A percentile compares a stretch with the other conserved stretches of the same genome.
These are phyloP conservation scores for Tachysurus vachellii DNA, from an alignment of 2,113 vertebrate genomes.

Conservation along the genomic window DNA sequence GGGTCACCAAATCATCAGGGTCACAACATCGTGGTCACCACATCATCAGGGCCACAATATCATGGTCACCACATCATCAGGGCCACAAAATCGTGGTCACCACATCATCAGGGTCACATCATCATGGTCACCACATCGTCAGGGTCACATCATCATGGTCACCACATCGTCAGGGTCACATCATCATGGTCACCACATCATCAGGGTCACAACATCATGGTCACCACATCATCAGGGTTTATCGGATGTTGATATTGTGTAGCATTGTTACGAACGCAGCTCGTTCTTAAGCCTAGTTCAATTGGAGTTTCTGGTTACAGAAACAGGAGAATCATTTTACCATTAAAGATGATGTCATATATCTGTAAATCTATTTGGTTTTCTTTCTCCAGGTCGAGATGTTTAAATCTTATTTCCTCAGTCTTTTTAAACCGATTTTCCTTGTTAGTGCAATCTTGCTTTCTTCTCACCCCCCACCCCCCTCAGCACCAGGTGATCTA, in stretches of 20 bases:
- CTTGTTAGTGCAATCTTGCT: slow-evolving; percentile 61
- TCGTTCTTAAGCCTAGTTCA: neutral
- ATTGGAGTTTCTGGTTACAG: neutral
- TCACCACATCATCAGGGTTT: neutral
- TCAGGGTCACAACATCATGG: too few relatives aligned
- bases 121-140: neutral
- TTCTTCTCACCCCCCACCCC: slow-evolving; percentile 46
- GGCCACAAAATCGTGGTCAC: too few relatives aligned
- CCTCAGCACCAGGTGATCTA: slow-evolving; percentile 68
- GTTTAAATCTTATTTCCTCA: slow-evolving; percentile 63
- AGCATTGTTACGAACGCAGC: neutral
- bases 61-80: neutral
- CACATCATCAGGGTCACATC: too few relatives aligned
- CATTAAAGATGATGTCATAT: slow-evolving; percentile 7
- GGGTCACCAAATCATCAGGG: neutral
- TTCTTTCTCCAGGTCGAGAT: slow-evolving; percentile 2
- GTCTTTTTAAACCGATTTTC: slow-evolving; percentile 17
- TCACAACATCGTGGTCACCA: too few relatives aligned
- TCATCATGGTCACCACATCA: too few relatives aligned
- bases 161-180: neutral
- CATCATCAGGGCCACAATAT: too few relatives aligned
- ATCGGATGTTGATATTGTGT: neutral
- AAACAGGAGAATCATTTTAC: slow-evolving; percentile 52
- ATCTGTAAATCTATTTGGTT: slow-evolving; percentile 2
- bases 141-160: too few relatives aligned